Evolutionary conservation across 2,113 vertebrate species (phyloP).

Genomic region (Odontesthes bonariensis): DNA sequence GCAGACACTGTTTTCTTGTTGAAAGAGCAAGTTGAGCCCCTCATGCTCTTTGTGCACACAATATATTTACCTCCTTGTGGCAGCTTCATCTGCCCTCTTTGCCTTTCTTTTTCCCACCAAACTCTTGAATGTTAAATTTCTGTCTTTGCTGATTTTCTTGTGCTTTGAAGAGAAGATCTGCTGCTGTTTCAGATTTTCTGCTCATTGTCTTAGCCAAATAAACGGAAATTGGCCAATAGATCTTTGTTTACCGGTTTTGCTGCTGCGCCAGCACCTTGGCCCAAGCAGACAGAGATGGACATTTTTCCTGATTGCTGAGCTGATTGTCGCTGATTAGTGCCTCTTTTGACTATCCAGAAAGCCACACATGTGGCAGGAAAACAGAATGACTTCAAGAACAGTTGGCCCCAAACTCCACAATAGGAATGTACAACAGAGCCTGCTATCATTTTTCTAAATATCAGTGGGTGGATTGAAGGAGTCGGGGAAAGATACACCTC

Average conservation of each 20-base stretch:
- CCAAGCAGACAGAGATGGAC: conserved; percentile 12
- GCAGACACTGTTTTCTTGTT: not conserved
- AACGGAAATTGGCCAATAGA: conserved; percentile 23
- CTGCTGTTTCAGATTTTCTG: conserved; percentile 15
- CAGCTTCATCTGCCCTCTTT: not conserved
- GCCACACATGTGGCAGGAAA: conserved; percentile 26
- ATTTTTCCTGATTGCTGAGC: conserved; percentile 26
- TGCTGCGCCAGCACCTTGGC: conserved; percentile 34
- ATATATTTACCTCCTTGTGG: not conserved
- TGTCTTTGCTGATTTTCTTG: conserved; percentile 9
- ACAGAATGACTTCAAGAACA: conserved; percentile 13
- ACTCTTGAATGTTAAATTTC: conserved; percentile 6
- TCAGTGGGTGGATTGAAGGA: conserved; percentile 46
- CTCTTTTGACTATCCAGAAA: conserved; percentile 32
- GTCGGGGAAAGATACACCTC: conserved; percentile 67
- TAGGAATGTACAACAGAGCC: conserved; percentile 20
- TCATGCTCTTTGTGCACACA: not conserved
- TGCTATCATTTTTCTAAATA: conserved; percentile 38
- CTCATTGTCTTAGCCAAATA: conserved; percentile 22
- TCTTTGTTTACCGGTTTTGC: conserved; percentile 22
- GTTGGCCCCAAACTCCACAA: conserved; percentile 24
- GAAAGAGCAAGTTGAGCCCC: not conserved
- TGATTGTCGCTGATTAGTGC: conserved; percentile 42
- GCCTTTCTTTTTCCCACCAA: conserved; percentile 5
- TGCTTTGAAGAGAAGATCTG: conserved; percentile 16